Percentiles rank a stretch among this genome's conserved stretches.
Conservation (phyloP, 1,140 invertebrate genomes). For the Pogonognathellus flavescens region DNA sequence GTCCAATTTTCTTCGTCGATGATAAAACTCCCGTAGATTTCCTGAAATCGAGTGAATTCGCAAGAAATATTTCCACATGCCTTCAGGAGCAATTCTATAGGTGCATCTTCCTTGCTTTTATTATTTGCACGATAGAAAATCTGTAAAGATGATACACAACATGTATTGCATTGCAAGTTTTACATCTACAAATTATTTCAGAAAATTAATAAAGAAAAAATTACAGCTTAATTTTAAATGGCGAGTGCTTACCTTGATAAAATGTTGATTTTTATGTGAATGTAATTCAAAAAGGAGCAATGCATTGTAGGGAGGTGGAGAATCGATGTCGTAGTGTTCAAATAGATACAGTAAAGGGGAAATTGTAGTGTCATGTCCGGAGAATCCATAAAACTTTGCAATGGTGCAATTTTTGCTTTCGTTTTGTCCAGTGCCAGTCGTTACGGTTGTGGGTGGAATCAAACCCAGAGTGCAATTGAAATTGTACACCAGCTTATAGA, state of each 20-base stretch:
- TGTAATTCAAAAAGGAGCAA: constrained; percentile 9
- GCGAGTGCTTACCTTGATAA: not conserved
- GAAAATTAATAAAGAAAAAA: not conserved
- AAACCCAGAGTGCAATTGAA: not conserved
- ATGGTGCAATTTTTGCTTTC: not conserved
- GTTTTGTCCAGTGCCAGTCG: too few species aligned
- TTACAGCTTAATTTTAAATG: not conserved
- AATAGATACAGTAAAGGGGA: not conserved
- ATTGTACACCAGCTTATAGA: constrained; percentile 1
- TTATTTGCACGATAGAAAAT: constrained; percentile 1
- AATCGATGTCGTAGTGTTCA: not conserved
- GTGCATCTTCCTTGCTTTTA: not conserved
- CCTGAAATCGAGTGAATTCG: constrained; percentile 12
- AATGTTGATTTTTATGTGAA: not conserved
- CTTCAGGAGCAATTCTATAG: not conserved
- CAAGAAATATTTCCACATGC: not conserved
- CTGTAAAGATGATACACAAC: too few species aligned
- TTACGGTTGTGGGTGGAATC: not conserved
- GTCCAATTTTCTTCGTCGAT: not conserved
- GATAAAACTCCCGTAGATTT: not conserved
- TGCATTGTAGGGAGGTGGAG: constrained; percentile 11
- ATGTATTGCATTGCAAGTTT: too few species aligned
- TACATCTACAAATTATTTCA: too few species aligned
- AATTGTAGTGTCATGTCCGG: constrained; percentile 36
- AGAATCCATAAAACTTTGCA: constrained; percentile 15